Conservation (phyloP, 2,797 vertebrate species). For the Enteromius treurensis region DNA sequence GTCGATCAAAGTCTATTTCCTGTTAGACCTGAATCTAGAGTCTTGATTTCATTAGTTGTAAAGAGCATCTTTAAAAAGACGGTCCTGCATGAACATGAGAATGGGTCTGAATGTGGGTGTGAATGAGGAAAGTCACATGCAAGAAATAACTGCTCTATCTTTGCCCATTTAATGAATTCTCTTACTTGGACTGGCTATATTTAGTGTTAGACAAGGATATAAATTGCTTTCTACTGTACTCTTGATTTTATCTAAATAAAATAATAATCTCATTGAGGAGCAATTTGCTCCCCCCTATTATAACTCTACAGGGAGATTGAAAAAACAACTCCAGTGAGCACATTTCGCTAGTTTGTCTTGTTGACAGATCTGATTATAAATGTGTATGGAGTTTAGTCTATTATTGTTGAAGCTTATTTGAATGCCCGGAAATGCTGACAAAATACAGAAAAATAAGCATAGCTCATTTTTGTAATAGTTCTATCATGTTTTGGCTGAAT, state of each 20-base stretch:
- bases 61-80: constrained; percentile 42
- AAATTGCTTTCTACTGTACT: not conserved
- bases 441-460: not conserved
- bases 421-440: not conserved
- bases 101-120: not conserved
- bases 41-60: constrained; percentile 18
- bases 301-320: not conserved
- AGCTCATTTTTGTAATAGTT: not conserved
- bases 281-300: not conserved
- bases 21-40: constrained; percentile 8
- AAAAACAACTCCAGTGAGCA: not conserved
- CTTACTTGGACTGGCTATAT: not conserved
- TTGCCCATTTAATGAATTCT: not conserved
- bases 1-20: constrained; percentile 8
- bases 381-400: not conserved
- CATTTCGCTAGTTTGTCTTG: constrained; percentile 12
- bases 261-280: constrained; percentile 17
- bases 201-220: constrained; percentile 9
- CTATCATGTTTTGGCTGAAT: not conserved
- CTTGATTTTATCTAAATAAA: constrained; percentile 23
- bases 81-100: constrained; percentile 15
- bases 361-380: constrained; percentile 21
- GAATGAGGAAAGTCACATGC: not conserved
- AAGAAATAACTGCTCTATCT: constrained; percentile 8
- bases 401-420: not conserved